These are phyloP conservation scores for Stramonita haemastoma DNA, from an alignment of 2,888 invertebrate species.

Conservation along the genomic window DNA sequence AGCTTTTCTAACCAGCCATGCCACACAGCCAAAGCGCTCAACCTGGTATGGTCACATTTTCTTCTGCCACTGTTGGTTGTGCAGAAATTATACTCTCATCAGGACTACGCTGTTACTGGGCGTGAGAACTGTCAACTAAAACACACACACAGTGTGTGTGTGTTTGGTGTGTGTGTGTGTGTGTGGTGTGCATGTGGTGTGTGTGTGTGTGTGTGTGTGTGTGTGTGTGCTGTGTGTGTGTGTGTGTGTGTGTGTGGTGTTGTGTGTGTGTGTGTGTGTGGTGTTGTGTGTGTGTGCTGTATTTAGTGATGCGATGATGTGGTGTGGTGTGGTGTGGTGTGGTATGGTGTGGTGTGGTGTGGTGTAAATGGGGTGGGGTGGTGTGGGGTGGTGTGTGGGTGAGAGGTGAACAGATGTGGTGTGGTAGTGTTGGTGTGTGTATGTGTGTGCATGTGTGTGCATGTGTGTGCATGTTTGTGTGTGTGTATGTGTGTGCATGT, in stretches of 20 bases:
- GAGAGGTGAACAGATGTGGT: background rate
- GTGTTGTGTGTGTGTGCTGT: background rate
- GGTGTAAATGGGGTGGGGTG: too few relatives aligned
- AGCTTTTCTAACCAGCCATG: background rate
- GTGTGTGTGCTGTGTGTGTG: too few relatives aligned
- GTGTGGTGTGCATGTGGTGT: too few relatives aligned
- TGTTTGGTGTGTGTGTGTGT: background rate
- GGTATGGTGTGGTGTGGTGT: too few relatives aligned
- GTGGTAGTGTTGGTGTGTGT: background rate
- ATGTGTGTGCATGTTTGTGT: background rate
- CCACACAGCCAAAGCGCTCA: background rate
- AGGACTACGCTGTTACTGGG: slow-evolving; percentile 8
- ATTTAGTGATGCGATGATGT: too few relatives aligned
- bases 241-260: background rate
- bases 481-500: background rate
- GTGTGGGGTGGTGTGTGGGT: background rate
- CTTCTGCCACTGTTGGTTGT: background rate
- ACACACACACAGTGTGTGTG: too few relatives aligned
- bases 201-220: background rate
- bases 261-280: background rate
- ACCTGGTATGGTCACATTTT: slow-evolving; percentile 30
- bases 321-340: background rate
- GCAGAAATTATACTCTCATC: too few relatives aligned
- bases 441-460: background rate
- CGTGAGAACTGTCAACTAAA: background rate